Evolutionary conservation across 2,888 invertebrate genomes (phyloP).

Genomic region (Exephanes ischioxanthus): DNA sequence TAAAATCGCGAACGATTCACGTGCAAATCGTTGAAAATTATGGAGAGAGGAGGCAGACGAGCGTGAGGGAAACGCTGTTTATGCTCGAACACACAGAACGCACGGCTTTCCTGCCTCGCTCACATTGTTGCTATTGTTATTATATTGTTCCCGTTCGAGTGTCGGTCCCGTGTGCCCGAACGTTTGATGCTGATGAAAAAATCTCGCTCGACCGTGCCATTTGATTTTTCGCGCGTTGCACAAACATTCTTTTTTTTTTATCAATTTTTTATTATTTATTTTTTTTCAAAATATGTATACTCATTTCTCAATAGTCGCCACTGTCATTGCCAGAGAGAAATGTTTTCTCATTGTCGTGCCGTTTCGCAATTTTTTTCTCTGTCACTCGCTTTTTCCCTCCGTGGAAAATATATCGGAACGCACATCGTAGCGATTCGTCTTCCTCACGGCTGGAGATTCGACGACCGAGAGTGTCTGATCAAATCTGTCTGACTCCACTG

Average conservation of each 20-base stretch:
- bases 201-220: slow-evolving; percentile 15
- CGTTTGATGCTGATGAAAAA: slow-evolving; percentile 8
- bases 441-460: slow-evolving; percentile 1
- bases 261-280: not conserved
- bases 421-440: slow-evolving; percentile 7
- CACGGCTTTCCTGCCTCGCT: not conserved
- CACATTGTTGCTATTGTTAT: slow-evolving; percentile 33
- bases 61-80: slow-evolving; percentile 19
- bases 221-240: slow-evolving; percentile 42
- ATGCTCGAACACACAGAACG: slow-evolving; percentile 18
- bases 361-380: not conserved
- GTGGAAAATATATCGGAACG: not conserved
- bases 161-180: not conserved
- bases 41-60: not conserved
- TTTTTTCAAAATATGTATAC: not conserved
- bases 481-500: slow-evolving; percentile 51
- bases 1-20: slow-evolving; percentile 1
- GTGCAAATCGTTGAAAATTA: not conserved
- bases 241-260: slow-evolving; percentile 11
- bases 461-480: slow-evolving; percentile 37
- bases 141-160: slow-evolving; percentile 26
- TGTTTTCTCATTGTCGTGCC: not conserved
- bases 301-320: not conserved
- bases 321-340: not conserved
- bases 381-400: not conserved